phyloP scores from a whole-genome alignment of 2,113 vertebrate genomes.

The Casuarius casuarius region DNA sequence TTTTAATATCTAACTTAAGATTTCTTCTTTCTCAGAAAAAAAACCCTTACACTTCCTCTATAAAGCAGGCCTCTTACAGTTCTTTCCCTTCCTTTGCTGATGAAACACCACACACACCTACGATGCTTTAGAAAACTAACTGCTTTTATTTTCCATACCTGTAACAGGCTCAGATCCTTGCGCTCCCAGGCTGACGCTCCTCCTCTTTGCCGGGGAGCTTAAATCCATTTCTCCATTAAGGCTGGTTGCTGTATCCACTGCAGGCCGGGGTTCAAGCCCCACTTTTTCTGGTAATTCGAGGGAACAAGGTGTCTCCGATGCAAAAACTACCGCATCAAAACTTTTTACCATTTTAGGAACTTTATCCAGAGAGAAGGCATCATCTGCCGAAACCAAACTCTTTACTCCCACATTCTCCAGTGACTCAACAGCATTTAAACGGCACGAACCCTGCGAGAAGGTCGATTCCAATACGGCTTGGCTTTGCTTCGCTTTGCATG shows the following conservation, averaged over 20 bases:
- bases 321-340: not conserved
- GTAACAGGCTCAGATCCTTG: not conserved
- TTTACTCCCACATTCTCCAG: not conserved
- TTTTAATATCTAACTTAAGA: not conserved
- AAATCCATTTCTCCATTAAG: slow-evolving; percentile 3
- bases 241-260: not conserved
- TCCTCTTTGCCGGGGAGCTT: not conserved
- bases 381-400: not conserved
- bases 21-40: not conserved
- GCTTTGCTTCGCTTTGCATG: not conserved
- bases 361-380: slow-evolving; percentile 45
- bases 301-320: not conserved
- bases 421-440: not conserved
- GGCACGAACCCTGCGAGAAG: not conserved
- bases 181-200: not conserved
- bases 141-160: slow-evolving; percentile 66
- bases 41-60: not conserved
- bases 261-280: not conserved
- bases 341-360: slow-evolving; percentile 53
- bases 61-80: not conserved
- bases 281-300: not conserved
- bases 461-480: not conserved
- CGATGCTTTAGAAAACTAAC: not conserved
- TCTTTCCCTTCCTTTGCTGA: not conserved
- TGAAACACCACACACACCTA: not conserved